Conservation (phyloP, 2,113 vertebrate species). For the Bubo scandiacus region DNA sequence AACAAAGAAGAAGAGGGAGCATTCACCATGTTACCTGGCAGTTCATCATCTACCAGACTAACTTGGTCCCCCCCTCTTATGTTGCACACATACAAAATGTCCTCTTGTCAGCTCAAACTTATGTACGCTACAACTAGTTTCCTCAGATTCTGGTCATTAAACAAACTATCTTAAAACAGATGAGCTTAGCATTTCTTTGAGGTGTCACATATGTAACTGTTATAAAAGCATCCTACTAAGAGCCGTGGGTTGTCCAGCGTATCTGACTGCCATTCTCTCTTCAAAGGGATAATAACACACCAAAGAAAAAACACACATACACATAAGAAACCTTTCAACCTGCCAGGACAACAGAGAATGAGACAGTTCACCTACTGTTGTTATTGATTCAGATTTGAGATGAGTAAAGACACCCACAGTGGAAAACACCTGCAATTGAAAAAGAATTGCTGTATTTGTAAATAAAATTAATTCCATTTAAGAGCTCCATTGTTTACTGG, state of each 20-base stretch:
- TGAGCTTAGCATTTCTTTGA: neutral
- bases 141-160: neutral
- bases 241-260: neutral
- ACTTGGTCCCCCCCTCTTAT: accelerated
- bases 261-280: neutral
- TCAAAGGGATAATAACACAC: neutral
- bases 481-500: slow-evolving; percentile 23
- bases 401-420: slow-evolving; percentile 7
- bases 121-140: neutral
- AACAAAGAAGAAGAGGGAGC: neutral
- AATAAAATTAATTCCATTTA: slow-evolving; percentile 51
- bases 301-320: neutral
- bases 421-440: slow-evolving; percentile 1
- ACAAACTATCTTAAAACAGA: neutral
- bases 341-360: neutral
- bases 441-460: slow-evolving; percentile 30
- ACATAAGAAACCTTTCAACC: neutral
- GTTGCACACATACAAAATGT: neutral
- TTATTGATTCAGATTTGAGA: slow-evolving; percentile 44
- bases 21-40: neutral
- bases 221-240: neutral
- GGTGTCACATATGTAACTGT: neutral
- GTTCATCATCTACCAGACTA: neutral
- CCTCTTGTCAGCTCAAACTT: neutral
- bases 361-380: slow-evolving; percentile 10